phyloP scores from a whole-genome alignment of 2,888 invertebrate genomes.

The Elysia crispata region DNA sequence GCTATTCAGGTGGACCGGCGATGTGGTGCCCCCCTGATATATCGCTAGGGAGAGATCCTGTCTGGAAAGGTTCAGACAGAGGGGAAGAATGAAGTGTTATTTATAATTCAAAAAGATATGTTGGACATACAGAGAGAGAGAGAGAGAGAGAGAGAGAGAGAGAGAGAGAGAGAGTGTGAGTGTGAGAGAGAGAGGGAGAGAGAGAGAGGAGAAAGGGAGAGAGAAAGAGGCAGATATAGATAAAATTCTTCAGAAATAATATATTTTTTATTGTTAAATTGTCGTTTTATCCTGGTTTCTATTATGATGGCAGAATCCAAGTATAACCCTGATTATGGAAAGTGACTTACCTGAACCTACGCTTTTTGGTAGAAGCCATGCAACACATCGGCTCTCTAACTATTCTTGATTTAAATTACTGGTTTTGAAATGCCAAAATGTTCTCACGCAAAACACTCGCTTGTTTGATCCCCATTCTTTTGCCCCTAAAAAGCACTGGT shows the following conservation, averaged over 20 bases:
- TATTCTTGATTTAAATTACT: too few species aligned
- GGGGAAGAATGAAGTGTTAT: background rate
- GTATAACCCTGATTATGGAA: too few species aligned
- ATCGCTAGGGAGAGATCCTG: background rate
- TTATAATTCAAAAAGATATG: background rate
- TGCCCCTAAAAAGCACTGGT: too few species aligned
- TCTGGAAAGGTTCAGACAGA: background rate
- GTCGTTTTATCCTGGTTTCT: too few species aligned
- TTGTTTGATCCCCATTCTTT: too few species aligned
- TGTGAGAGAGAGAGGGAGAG: conserved; percentile 15
- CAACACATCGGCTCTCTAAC: too few species aligned
- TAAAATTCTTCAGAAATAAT: background rate
- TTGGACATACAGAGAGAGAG: background rate
- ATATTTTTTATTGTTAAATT: too few species aligned
- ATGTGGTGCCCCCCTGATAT: conserved; percentile 62
- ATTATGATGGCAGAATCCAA: too few species aligned
- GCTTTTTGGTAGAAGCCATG: too few species aligned
- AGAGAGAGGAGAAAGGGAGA: conserved; percentile 33
- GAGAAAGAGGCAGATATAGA: conserved; percentile 26
- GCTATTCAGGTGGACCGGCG: conserved; percentile 66
- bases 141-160: conserved; percentile 16
- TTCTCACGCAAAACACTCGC: too few species aligned
- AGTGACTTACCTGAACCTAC: too few species aligned
- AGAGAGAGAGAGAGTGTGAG: conserved; percentile 14
- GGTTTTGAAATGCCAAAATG: too few species aligned